These are phyloP conservation scores for Melopsittacus undulatus DNA, from an alignment of 2,797 vertebrate species.

Conservation along the genomic window DNA sequence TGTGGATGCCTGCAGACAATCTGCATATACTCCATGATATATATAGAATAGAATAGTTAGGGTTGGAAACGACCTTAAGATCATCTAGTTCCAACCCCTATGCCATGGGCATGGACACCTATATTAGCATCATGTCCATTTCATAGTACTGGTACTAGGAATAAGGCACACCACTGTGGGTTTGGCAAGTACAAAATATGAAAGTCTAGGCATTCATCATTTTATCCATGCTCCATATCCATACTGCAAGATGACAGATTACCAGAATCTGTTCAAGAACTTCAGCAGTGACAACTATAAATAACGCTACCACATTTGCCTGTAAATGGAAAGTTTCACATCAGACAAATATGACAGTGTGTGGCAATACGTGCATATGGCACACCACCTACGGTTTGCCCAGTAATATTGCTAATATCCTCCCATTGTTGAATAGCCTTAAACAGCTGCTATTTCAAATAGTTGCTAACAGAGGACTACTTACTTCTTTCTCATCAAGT, in stretches of 20 bases:
- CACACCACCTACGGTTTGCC: constrained; percentile 5
- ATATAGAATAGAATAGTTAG: neutral
- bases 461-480: constrained; percentile 47
- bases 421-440: neutral
- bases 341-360: neutral
- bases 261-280: neutral
- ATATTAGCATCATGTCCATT: neutral
- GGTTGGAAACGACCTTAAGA: neutral
- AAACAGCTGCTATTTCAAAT: constrained; percentile 52
- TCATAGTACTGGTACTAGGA: neutral
- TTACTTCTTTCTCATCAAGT: constrained; percentile 55
- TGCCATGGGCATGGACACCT: neutral
- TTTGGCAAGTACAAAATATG: neutral
- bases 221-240: neutral
- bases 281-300: constrained; percentile 1
- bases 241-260: neutral
- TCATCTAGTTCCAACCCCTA: neutral
- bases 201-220: neutral
- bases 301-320: neutral
- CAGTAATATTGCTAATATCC: constrained; percentile 17
- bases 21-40: neutral
- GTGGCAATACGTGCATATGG: neutral
- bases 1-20: neutral
- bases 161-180: neutral
- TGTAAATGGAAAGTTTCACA: neutral